A percentile compares a stretch with the other conserved stretches of the same genome.
These are phyloP conservation scores for Belonocnema kinseyi DNA, from an alignment of 1,140 invertebrate genomes.

Conservation along the genomic window DNA sequence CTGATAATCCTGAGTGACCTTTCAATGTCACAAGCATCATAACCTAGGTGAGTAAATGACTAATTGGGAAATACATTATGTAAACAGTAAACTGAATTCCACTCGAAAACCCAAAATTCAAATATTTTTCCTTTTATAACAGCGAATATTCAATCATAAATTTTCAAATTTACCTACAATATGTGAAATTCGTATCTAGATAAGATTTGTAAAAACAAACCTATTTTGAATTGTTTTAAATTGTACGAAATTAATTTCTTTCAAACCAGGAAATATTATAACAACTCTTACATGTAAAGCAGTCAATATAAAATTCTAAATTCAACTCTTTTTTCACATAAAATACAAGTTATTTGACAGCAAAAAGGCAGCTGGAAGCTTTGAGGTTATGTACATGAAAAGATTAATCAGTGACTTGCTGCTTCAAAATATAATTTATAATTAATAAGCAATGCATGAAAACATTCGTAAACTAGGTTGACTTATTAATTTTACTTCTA, in stretches of 20 bases:
- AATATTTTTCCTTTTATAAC: not conserved
- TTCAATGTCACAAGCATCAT: slow-evolving; percentile 11
- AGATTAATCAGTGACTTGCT: not conserved
- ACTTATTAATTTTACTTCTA: not conserved
- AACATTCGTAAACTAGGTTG: not conserved
- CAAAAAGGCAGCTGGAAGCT: not conserved
- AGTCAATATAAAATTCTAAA: too few species aligned
- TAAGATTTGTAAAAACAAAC: too few species aligned
- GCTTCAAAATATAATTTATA: not conserved
- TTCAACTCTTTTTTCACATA: too few species aligned
- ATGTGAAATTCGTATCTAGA: too few species aligned
- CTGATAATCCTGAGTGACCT: not conserved
- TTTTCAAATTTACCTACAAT: too few species aligned
- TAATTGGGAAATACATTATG: slow-evolving; percentile 27
- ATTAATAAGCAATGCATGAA: not conserved
- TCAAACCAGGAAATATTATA: too few species aligned
- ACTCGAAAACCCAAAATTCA: not conserved
- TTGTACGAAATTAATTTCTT: too few species aligned
- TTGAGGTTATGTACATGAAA: not conserved
- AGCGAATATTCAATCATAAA: not conserved
- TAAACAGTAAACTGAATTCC: not conserved
- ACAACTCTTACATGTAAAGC: too few species aligned
- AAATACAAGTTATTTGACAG: not conserved
- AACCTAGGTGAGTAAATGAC: not conserved
- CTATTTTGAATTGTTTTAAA: too few species aligned